A percentile compares a stretch with the other conserved stretches of the same genome.
These are phyloP conservation scores for Temnothorax unifasciatus DNA, from an alignment of 2,888 invertebrate genomes.

Conservation along the genomic window DNA sequence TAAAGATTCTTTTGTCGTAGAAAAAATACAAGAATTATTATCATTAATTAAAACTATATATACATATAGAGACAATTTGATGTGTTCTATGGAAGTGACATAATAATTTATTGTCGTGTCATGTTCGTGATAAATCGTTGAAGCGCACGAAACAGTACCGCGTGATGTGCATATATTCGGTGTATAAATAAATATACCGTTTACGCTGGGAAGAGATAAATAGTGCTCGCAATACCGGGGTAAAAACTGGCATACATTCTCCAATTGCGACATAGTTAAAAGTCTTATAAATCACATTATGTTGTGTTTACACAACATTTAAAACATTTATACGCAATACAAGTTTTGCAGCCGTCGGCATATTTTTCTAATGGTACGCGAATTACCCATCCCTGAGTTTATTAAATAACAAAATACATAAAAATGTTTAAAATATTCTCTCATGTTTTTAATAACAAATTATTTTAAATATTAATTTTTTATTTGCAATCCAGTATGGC, in stretches of 20 bases:
- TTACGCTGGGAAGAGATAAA: not conserved
- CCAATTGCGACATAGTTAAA: not conserved
- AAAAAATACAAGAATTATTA: not conserved
- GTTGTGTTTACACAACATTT: constrained; percentile 9
- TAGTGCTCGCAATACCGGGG: not conserved
- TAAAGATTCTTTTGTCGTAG: not conserved
- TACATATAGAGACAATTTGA: not conserved
- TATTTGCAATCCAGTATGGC: not conserved
- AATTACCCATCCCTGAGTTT: not conserved
- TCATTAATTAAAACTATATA: constrained; percentile 6
- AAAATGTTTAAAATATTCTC: not conserved
- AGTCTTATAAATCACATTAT: constrained; percentile 13
- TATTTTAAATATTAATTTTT: not conserved
- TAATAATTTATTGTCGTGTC: constrained; percentile 34
- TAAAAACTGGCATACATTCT: constrained; percentile 15
- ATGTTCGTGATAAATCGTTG: constrained; percentile 29
- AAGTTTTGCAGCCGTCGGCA: not conserved
- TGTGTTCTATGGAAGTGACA: not conserved
- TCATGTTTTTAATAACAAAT: not conserved
- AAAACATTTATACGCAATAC: not conserved
- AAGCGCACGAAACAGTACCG: constrained; percentile 12
- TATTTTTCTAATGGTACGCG: not conserved
- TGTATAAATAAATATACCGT: constrained; percentile 17
- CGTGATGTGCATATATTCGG: not conserved
- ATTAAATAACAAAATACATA: not conserved